A percentile compares a stretch with the other conserved stretches of the same genome.
Conservation (phyloP, 1,140 invertebrate genomes). For the Linepithema humile region DNA sequence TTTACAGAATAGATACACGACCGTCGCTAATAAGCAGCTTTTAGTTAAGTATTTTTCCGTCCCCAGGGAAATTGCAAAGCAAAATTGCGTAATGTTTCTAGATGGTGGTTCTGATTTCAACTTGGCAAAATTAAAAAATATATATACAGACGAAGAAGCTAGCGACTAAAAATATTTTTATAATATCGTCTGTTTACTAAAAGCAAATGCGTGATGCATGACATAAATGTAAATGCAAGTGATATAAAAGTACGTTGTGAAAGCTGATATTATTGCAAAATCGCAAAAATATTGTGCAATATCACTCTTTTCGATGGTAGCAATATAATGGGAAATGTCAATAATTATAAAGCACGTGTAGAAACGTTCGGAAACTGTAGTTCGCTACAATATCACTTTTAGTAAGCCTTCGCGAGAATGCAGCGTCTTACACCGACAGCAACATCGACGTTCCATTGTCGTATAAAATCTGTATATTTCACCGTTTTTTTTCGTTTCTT, state of each 20-base stretch:
- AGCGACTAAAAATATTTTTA: slow-evolving; percentile 7
- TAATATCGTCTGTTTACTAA: background rate
- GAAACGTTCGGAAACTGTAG: background rate
- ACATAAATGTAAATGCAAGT: background rate
- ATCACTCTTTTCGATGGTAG: background rate
- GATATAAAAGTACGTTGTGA: background rate
- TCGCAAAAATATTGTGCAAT: background rate
- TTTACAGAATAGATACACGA: background rate
- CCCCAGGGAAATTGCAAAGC: background rate
- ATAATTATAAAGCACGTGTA: background rate
- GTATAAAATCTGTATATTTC: background rate
- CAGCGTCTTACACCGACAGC: background rate
- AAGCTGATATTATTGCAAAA: background rate
- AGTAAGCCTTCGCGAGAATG: background rate
- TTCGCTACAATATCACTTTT: background rate
- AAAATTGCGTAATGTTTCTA: background rate
- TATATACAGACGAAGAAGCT: background rate
- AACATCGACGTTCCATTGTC: background rate
- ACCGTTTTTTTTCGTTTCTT: background rate
- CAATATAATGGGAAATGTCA: background rate
- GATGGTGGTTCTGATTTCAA: background rate
- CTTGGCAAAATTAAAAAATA: slow-evolving; percentile 13
- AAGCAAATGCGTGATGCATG: too few relatives aligned
- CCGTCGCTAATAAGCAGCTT: background rate
- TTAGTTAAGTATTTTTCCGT: background rate